These are phyloP conservation scores for Drosophila sp. DNA, from an alignment of 1,140 invertebrate genomes.

Conservation along the genomic window DNA sequence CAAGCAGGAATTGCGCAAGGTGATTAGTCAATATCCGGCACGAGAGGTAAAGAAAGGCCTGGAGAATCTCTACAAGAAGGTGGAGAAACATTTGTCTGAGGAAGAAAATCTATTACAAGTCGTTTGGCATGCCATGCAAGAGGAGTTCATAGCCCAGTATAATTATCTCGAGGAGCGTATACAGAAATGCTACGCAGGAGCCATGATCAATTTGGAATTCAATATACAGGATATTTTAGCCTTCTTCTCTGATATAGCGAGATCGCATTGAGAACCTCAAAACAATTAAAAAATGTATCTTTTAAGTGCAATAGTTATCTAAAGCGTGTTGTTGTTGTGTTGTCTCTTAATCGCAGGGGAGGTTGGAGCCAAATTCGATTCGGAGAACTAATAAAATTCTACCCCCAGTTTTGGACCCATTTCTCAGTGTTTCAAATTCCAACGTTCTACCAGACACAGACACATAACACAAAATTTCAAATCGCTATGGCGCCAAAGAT, in stretches of 20 bases:
- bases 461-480: too few relatives aligned
- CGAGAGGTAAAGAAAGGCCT: constrained; percentile 98
- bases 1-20: constrained; percentile 97
- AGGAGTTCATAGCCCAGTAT: constrained; percentile 99
- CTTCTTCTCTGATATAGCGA: constrained; percentile 99
- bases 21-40: constrained; percentile 97
- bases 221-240: constrained; percentile 97
- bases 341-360: not conserved
- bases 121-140: constrained; percentile 99
- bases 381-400: too few relatives aligned
- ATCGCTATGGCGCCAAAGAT: too few relatives aligned
- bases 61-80: constrained; percentile 97
- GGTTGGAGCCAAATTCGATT: too few relatives aligned
- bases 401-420: too few relatives aligned
- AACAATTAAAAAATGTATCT: constrained; percentile 10
- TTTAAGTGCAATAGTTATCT: constrained; percentile 79
- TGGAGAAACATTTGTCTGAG: constrained; percentile 98
- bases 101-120: constrained; percentile 97
- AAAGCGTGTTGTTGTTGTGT: constrained; percentile 51
- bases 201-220: constrained; percentile 97
- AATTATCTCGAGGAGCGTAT: constrained; percentile 97
- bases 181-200: constrained; percentile 97
- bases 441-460: too few relatives aligned
- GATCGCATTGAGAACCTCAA: constrained; percentile 87
- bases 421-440: too few relatives aligned